Percentiles rank a stretch among this genome's conserved stretches.
These are phyloP conservation scores for Plumapathes pennacea DNA, from an alignment of 92 coral and sea anemone genomes.

Conservation along the genomic window DNA sequence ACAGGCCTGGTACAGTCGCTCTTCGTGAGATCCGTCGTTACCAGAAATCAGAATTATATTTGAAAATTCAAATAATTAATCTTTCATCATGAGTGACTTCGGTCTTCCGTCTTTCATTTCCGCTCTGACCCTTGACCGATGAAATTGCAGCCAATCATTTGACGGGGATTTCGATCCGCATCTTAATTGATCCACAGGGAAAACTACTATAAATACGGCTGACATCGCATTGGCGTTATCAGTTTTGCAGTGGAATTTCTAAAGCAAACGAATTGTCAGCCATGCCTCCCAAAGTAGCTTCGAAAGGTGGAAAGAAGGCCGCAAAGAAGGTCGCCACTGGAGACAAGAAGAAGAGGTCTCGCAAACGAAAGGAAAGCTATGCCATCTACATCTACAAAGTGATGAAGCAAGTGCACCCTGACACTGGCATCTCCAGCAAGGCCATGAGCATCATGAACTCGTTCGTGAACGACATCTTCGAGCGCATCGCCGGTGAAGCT, in stretches of 20 bases:
- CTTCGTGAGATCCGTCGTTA: constrained; percentile 48
- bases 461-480: constrained; percentile 72
- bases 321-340: constrained; percentile 39
- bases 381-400: constrained; percentile 51
- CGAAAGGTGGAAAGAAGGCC: constrained; percentile 33
- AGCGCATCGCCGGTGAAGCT: constrained; percentile 77
- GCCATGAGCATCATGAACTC: constrained; percentile 86
- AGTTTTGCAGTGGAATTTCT: no score
- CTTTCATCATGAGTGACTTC: no score
- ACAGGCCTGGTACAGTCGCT: constrained; percentile 82
- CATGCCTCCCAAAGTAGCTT: constrained; percentile 32
- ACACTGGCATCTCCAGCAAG: constrained; percentile 85
- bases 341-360: constrained; percentile 21
- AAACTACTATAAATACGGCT: constrained; percentile 37
- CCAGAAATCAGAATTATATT: constrained; percentile 44
- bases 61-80: no score
- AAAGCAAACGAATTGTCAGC: no score
- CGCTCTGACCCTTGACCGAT: no score
- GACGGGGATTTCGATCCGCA: constrained; percentile 61
- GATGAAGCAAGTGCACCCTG: constrained; percentile 63
- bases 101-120: no score
- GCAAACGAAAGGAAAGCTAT: constrained; percentile 78
- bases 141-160: constrained; percentile 63
- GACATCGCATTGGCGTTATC: constrained; percentile 8
- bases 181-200: constrained; percentile 29